phyloP scores from a whole-genome alignment of 2,113 vertebrate species.

The Plecotus auritus region DNA sequence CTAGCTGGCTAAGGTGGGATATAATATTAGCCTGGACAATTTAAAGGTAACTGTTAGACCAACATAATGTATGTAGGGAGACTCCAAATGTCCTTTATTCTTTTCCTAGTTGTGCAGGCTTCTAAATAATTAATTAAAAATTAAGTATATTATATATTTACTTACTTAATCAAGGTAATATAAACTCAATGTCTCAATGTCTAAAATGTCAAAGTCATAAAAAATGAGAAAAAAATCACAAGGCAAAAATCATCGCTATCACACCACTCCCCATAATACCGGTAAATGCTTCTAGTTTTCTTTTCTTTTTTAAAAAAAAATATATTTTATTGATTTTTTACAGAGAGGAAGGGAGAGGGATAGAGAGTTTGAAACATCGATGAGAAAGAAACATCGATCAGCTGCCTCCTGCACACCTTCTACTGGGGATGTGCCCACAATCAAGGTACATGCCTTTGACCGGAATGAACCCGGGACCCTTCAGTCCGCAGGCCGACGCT shows the following conservation, averaged over 20 bases:
- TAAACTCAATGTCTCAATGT: not conserved
- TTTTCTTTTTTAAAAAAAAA: not conserved
- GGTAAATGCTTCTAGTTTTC: not conserved
- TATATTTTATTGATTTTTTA: too few species aligned
- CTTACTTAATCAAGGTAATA: not conserved
- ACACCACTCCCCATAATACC: accelerated
- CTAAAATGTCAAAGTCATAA: not conserved
- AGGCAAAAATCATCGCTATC: not conserved
- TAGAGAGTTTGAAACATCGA: too few species aligned
- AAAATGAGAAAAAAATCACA: not conserved
- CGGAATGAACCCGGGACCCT: too few species aligned
- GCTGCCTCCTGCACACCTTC: too few species aligned
- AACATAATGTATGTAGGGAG: not conserved
- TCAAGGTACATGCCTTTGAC: too few species aligned
- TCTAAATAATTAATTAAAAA: not conserved
- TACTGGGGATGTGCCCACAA: too few species aligned
- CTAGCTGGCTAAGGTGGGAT: not conserved
- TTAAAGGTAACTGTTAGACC: not conserved
- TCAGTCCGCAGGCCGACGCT: too few species aligned
- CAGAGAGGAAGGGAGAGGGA: too few species aligned
- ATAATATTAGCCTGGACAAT: not conserved
- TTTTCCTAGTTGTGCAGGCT: not conserved
- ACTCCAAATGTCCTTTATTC: not conserved
- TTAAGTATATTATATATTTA: not conserved
- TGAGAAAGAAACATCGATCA: too few species aligned